Evolutionary conservation across 2,888 invertebrate genomes (phyloP).

Genomic region (Mythimna impura): DNA sequence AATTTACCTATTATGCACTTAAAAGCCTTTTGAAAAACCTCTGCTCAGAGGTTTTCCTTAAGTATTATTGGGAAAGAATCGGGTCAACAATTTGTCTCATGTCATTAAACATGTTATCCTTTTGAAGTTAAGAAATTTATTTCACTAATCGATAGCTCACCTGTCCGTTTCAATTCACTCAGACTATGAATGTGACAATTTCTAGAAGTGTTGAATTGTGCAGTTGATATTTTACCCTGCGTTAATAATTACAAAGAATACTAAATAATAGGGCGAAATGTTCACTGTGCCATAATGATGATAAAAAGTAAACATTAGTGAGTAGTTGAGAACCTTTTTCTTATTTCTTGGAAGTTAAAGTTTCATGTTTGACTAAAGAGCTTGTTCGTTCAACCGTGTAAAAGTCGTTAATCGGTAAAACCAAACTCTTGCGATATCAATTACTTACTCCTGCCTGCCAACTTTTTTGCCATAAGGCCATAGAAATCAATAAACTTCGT

Average conservation of each 20-base stretch:
- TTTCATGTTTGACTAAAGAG: constrained; percentile 20
- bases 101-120: neutral
- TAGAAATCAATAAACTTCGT: constrained; percentile 4
- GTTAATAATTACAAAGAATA: constrained; percentile 30
- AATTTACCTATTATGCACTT: neutral
- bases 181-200: constrained; percentile 23
- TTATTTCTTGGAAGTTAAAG: constrained; percentile 30
- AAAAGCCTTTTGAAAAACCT: neutral
- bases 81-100: neutral
- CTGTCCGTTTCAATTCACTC: constrained; percentile 22
- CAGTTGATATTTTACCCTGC: constrained; percentile 34
- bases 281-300: constrained; percentile 22
- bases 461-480: constrained; percentile 6
- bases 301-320: constrained; percentile 44
- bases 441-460: constrained; percentile 21
- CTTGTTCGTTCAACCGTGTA: constrained; percentile 34
- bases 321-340: constrained; percentile 27
- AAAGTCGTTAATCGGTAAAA: constrained; percentile 47
- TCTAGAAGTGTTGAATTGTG: constrained; percentile 22
- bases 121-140: neutral
- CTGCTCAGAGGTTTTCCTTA: neutral
- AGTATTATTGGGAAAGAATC: neutral
- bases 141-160: constrained; percentile 2
- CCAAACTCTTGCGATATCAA: constrained; percentile 21
- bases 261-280: constrained; percentile 34